A percentile compares a stretch with the other conserved stretches of the same genome.
phyloP scores from a whole-genome alignment of 2,888 invertebrate genomes.

The Lochmaea crataegi region DNA sequence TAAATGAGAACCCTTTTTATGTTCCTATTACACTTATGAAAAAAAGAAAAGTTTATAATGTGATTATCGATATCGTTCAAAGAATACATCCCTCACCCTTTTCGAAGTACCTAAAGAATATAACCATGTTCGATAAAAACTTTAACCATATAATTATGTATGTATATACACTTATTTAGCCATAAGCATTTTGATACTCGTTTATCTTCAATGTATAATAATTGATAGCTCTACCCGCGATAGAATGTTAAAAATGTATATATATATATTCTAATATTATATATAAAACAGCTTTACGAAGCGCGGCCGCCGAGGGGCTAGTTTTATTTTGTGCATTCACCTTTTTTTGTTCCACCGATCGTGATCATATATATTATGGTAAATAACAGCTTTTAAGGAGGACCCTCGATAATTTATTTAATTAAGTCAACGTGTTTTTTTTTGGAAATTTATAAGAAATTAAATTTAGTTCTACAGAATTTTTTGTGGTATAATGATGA shows the following conservation, averaged over 20 bases:
- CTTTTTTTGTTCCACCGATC: conserved; percentile 50
- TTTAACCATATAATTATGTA: conserved; percentile 66
- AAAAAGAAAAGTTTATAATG: conserved; percentile 47
- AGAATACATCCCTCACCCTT: conserved; percentile 52
- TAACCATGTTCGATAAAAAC: conserved; percentile 62
- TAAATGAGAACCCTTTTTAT: too few species aligned
- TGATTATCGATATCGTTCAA: conserved; percentile 59
- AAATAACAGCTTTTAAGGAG: conserved; percentile 56
- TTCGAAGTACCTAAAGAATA: conserved; percentile 46
- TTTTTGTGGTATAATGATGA: not conserved
- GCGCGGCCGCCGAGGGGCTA: conserved; percentile 26
- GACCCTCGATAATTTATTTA: conserved; percentile 56
- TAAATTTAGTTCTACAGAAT: not conserved
- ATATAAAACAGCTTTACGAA: conserved; percentile 41
- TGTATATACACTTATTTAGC: conserved; percentile 67
- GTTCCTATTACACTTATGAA: not conserved
- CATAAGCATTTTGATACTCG: conserved; percentile 66
- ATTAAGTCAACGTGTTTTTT: conserved; percentile 47
- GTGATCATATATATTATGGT: conserved; percentile 57
- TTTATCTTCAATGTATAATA: conserved; percentile 67
- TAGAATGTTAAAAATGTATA: conserved; percentile 65
- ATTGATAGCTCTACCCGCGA: conserved; percentile 64
- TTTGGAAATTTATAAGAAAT: conserved; percentile 32
- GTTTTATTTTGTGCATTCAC: conserved; percentile 17
- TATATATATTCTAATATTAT: conserved; percentile 53